phyloP scores from a whole-genome alignment of 1,140 invertebrate genomes.

The Magallana ariakensis region DNA sequence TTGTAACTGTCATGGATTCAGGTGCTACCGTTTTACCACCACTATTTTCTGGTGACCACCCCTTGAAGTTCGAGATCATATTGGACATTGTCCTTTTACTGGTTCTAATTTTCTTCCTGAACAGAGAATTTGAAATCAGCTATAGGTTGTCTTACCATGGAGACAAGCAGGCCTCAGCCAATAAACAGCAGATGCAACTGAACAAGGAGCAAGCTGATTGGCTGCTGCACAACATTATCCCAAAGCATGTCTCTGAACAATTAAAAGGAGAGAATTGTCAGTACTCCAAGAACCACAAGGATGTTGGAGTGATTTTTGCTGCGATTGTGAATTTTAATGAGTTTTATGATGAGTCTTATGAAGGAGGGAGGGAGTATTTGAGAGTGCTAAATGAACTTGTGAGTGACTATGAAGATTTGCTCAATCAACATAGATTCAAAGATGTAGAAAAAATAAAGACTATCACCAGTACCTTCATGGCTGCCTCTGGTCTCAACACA shows the following conservation, averaged over 20 bases:
- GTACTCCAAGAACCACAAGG: constrained; percentile 96
- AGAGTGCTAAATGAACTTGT: constrained; percentile 96
- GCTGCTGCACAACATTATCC: constrained; percentile 97
- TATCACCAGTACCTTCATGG: constrained; percentile 98
- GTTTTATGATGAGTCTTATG: constrained; percentile 96
- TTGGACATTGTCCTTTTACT: constrained; percentile 89
- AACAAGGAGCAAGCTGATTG: constrained; percentile 96
- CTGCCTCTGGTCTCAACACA: constrained; percentile 94
- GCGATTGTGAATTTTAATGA: constrained; percentile 97
- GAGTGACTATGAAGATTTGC: constrained; percentile 95
- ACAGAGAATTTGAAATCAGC: constrained; percentile 96
- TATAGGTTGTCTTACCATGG: constrained; percentile 96
- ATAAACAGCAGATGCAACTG: constrained; percentile 75
- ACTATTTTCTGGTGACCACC: constrained; percentile 69
- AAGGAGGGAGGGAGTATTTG: constrained; percentile 91
- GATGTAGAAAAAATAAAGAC: constrained; percentile 99
- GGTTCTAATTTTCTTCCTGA: constrained; percentile 93
- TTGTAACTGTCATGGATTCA: neutral
- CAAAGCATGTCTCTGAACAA: constrained; percentile 94
- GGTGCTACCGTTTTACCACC: constrained; percentile 14
- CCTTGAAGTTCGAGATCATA: constrained; percentile 85
- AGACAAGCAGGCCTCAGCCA: constrained; percentile 87
- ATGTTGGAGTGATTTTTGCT: constrained; percentile 96
- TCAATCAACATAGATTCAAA: constrained; percentile 89
- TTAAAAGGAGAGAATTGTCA: constrained; percentile 83